Evolutionary conservation across 2,113 vertebrate genomes (phyloP).

Genomic region (Tragelaphus scriptus): DNA sequence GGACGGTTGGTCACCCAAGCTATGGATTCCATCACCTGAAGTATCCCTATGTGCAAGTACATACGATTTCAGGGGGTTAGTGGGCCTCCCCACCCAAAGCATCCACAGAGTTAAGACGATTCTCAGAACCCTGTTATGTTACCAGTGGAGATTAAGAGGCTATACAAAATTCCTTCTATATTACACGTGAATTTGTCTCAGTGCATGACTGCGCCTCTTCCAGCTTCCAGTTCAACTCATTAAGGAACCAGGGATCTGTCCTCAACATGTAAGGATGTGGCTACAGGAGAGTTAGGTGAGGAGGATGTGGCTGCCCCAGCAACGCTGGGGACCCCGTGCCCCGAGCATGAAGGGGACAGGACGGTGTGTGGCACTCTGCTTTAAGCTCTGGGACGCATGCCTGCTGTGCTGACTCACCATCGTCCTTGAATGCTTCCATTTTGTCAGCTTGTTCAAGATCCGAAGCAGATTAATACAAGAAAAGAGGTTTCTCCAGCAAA

Average conservation of each 20-base stretch:
- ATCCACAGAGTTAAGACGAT: not conserved
- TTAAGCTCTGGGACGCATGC: not conserved
- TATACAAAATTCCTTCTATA: not conserved
- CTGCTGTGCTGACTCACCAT: constrained; percentile 84
- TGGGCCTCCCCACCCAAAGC: not conserved
- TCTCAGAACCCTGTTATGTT: not conserved
- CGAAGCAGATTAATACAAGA: constrained; percentile 98
- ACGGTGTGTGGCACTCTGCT: fast-evolving
- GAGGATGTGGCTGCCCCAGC: not conserved
- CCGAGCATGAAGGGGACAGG: not conserved
- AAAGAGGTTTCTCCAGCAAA: constrained; percentile 99
- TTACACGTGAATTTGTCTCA: not conserved
- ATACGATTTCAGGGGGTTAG: not conserved
- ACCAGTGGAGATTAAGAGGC: not conserved
- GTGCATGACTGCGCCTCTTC: not conserved
- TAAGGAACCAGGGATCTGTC: not conserved
- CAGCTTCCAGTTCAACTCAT: not conserved
- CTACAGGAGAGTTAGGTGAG: not conserved
- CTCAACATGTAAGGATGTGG: not conserved
- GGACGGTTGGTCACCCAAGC: not conserved
- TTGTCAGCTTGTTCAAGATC: constrained; percentile 98
- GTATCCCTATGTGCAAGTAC: not conserved
- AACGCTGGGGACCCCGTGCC: not conserved
- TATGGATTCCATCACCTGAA: not conserved
- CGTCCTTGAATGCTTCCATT: constrained; percentile 99